Percentiles rank a stretch among this genome's conserved stretches.
Conservation (phyloP, 2,797 vertebrate species). For the Girardinus metallicus region DNA sequence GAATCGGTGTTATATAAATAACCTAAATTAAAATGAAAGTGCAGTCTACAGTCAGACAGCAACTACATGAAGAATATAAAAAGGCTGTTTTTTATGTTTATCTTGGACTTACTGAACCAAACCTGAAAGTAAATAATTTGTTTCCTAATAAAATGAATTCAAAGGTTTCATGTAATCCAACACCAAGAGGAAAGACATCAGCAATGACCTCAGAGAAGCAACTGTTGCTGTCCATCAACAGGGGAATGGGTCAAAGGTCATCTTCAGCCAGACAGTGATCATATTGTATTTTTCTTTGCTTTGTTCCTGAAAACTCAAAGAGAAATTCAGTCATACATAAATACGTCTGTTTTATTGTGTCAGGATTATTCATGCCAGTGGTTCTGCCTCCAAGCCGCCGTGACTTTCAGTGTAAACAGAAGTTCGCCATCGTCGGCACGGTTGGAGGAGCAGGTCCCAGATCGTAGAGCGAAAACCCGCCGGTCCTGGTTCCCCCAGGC, state of each 20-base stretch:
- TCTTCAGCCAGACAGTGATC: conserved; percentile 13
- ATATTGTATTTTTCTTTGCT: not conserved
- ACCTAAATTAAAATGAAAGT: not conserved
- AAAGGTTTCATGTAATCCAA: not conserved
- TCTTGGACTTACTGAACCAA: not conserved
- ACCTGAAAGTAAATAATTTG: not conserved
- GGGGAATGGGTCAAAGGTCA: not conserved
- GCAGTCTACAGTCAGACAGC: not conserved
- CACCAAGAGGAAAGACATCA: not conserved
- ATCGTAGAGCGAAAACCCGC: too few species aligned
- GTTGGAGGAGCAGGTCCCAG: conserved; percentile 24
- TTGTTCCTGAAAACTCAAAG: not conserved
- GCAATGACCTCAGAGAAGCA: not conserved
- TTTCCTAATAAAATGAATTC: not conserved
- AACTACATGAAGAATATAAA: not conserved
- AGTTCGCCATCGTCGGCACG: conserved; percentile 53
- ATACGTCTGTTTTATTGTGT: conserved; percentile 74
- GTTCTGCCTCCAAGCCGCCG: conserved; percentile 70
- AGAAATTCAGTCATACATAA: conserved; percentile 52
- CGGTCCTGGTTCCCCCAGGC: too few species aligned
- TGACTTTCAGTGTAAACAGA: conserved; percentile 70
- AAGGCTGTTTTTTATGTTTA: not conserved
- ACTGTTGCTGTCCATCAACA: not conserved
- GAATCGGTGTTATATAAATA: not conserved
- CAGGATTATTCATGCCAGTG: conserved; percentile 76